Percentiles rank a stretch among this genome's conserved stretches.
phyloP scores from a whole-genome alignment of 2,888 invertebrate species.

The Dione vanillae region DNA sequence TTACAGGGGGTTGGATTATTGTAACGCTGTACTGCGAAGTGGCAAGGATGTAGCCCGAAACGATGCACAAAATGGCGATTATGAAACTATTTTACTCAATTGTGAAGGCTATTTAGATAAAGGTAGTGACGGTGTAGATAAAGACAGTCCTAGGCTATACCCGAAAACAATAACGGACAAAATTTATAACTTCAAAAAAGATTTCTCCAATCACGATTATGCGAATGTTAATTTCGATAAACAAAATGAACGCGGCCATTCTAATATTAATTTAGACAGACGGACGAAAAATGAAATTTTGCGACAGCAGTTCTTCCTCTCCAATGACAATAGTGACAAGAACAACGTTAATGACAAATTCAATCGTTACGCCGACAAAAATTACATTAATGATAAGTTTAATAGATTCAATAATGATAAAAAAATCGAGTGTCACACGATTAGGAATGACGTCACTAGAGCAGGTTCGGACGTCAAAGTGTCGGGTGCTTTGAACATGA shows the following conservation, averaged over 20 bases:
- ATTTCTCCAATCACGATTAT: slow-evolving; percentile 73
- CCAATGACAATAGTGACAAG: slow-evolving; percentile 14
- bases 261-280: slow-evolving; percentile 54
- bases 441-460: slow-evolving; percentile 72
- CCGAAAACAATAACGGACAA: slow-evolving; percentile 72
- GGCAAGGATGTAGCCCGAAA: slow-evolving; percentile 3
- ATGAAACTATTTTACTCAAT: slow-evolving; percentile 61
- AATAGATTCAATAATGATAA: slow-evolving; percentile 60
- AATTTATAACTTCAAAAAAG: slow-evolving; percentile 76
- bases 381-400: slow-evolving; percentile 40
- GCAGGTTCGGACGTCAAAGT: slow-evolving; percentile 72
- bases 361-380: slow-evolving; percentile 32
- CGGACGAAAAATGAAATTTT: slow-evolving; percentile 70
- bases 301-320: slow-evolving; percentile 68
- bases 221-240: slow-evolving; percentile 65
- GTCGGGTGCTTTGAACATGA: slow-evolving; percentile 73
- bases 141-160: slow-evolving; percentile 59
- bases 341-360: slow-evolving; percentile 21
- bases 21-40: slow-evolving; percentile 60
- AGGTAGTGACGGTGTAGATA: slow-evolving; percentile 29
- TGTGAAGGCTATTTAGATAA: slow-evolving; percentile 60
- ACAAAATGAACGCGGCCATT: slow-evolving; percentile 46
- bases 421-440: slow-evolving; percentile 78
- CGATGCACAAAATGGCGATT: slow-evolving; percentile 50
- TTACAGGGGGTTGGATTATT: slow-evolving; percentile 76